Evolutionary conservation across 2,888 invertebrate species (phyloP).

Genomic region (Pterobdella sp.): DNA sequence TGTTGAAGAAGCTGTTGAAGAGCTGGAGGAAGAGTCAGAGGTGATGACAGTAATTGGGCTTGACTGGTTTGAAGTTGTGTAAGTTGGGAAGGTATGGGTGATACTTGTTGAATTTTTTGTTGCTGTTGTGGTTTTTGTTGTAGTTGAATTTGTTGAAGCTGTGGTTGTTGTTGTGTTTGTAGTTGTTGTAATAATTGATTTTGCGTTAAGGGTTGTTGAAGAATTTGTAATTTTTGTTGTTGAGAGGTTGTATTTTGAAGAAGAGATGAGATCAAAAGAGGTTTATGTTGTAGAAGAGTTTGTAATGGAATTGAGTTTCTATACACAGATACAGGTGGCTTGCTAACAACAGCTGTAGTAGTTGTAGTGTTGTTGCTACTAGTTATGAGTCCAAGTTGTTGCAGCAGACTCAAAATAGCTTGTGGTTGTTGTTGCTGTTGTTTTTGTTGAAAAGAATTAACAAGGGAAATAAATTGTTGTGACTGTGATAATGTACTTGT

Average conservation of each 20-base stretch:
- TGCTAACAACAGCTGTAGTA: neutral
- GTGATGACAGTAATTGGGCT: slow-evolving; percentile 9
- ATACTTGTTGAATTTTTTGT: slow-evolving; percentile 10
- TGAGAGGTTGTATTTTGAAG: neutral
- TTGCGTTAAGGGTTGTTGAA: slow-evolving; percentile 17
- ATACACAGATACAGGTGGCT: neutral
- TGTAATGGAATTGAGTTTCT: neutral
- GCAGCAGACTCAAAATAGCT: neutral
- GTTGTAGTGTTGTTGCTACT: neutral
- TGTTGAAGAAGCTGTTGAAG: slow-evolving; percentile 6
- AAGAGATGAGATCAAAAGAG: neutral
- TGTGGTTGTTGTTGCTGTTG: slow-evolving; percentile 17
- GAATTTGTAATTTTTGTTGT: slow-evolving; percentile 11
- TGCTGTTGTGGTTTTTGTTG: slow-evolving; percentile 22
- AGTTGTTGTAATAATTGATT: slow-evolving; percentile 12
- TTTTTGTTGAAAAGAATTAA: slow-evolving; percentile 7
- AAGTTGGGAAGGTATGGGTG: slow-evolving; percentile 10
- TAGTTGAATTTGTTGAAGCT: neutral
- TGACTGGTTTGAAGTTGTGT: slow-evolving; percentile 18
- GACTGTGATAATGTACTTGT: neutral
- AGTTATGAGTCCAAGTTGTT: neutral
- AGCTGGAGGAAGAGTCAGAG: neutral
- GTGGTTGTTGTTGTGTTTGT: slow-evolving; percentile 8
- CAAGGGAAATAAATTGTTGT: neutral
- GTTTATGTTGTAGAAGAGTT: slow-evolving; percentile 3